Base-by-base conservation (phyloP, 2,797 vertebrate species). In the Lindbergichthys nudifrons region DNA sequence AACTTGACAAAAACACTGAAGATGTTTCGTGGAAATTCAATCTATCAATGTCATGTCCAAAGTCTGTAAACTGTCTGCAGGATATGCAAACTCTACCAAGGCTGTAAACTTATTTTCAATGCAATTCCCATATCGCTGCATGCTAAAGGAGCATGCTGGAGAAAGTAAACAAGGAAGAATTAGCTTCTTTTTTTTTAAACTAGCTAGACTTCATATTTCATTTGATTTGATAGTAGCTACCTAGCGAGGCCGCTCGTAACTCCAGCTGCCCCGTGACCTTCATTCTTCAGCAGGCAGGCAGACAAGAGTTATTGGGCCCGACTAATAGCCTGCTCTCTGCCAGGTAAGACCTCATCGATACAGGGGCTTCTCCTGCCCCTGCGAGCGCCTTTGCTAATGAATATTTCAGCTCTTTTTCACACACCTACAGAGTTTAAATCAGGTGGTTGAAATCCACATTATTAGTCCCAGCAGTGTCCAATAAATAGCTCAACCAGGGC, bases 281-380 rank as follows among this genome's bases (percentile, higher is more conserved):
- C 93, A 92, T 93, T 95, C 95, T 94, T 93, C 89, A 91, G 87
- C 84, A 68, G 87, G 84, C 73, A 85, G 89, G 73, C 85, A 87
- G 90, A 93, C 90, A 95, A 96, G 93, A 95, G 94, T 95, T 96
- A 96, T 96, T 87, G 86, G 93, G 87, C 86, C 86, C 79, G 84
- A 90, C 91, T 93, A 95, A 94, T 88, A 92, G 88, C 90, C 92
- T 89, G 86, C 85, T 92, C 92, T 82, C 83, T 81, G 79, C 85
- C 87, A 88, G 89, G 87, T 89, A 81, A 60, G 65, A 84, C 83
- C 81, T 86, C 82, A 77, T 90, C 83, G 80, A 90, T 86, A 88
- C 73, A 15, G 80, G 71, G 69, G 65, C 85, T 73, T 73, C 77
- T 80, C 81, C 62, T 72, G 32, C 7, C 32, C 32, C 32, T 36